Percentiles rank a stretch among this genome's conserved stretches.
These are phyloP conservation scores for Harlomillsia oculata DNA, from an alignment of 1,140 invertebrate genomes.

Conservation along the genomic window DNA sequence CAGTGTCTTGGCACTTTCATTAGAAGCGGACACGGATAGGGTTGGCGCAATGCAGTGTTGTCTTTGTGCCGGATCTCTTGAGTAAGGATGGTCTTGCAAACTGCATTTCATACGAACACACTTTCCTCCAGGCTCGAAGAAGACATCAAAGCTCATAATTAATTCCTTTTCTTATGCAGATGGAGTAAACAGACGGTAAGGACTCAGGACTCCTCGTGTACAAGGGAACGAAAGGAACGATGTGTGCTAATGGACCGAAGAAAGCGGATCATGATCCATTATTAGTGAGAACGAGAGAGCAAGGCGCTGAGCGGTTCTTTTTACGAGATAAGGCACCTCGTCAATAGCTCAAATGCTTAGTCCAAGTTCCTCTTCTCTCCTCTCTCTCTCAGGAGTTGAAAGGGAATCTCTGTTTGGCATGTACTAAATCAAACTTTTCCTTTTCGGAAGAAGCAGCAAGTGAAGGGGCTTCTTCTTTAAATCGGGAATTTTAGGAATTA, in stretches of 20 bases:
- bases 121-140: constrained; percentile 2
- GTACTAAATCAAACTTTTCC: constrained; percentile 13
- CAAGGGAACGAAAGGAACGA: constrained; percentile 5
- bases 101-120: too few relatives aligned
- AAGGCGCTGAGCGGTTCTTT: too few relatives aligned
- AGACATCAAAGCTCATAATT: constrained; percentile 9
- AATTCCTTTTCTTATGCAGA: constrained; percentile 12
- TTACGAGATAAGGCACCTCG: constrained; percentile 8
- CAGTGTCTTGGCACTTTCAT: too few relatives aligned
- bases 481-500: neutral
- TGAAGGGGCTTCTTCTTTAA: neutral
- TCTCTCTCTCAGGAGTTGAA: too few relatives aligned
- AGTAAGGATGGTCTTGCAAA: too few relatives aligned
- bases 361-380: constrained; percentile 7
- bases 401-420: constrained; percentile 4
- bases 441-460: neutral
- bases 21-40: too few relatives aligned
- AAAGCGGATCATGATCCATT: constrained; percentile 15
- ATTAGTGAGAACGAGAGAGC: constrained; percentile 4
- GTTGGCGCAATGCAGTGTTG: constrained; percentile 15
- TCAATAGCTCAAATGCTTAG: neutral
- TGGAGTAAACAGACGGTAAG: too few relatives aligned
- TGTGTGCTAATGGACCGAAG: constrained; percentile 9
- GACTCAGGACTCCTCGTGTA: too few relatives aligned
- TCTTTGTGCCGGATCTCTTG: too few relatives aligned